Percentiles rank a stretch among this genome's conserved stretches.
phyloP scores from a whole-genome alignment of 2,888 invertebrate genomes.

The Zeuzera pyrina region DNA sequence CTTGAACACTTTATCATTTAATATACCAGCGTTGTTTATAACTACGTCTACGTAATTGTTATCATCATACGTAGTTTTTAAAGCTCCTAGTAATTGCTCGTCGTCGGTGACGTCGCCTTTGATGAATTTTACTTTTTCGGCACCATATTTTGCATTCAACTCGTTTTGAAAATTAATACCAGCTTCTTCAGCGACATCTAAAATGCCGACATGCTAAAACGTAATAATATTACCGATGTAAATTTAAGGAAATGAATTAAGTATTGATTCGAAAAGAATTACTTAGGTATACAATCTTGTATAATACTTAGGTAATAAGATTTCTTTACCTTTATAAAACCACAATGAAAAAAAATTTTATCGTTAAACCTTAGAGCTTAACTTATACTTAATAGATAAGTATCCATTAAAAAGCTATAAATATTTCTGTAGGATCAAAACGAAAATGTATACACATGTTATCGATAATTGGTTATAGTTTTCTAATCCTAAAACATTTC shows the following conservation, averaged over 20 bases:
- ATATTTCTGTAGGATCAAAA: too few species aligned
- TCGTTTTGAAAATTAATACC: constrained; percentile 6
- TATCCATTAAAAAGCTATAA: too few species aligned
- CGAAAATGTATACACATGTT: too few species aligned
- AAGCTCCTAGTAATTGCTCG: constrained; percentile 6
- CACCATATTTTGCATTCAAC: constrained; percentile 8
- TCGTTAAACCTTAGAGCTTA: neutral
- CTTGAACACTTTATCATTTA: constrained; percentile 12
- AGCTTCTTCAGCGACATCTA: constrained; percentile 9
- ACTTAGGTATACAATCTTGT: neutral
- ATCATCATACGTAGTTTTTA: constrained; percentile 4
- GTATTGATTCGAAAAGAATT: neutral
- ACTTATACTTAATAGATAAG: too few species aligned
- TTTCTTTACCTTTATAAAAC: too few species aligned
- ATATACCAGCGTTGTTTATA: constrained; percentile 12
- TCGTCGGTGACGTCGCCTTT: constrained; percentile 12
- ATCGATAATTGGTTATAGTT: too few species aligned
- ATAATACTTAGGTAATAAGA: too few species aligned
- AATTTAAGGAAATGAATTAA: neutral
- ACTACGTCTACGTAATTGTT: constrained; percentile 9
- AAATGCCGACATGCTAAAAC: constrained; percentile 8
- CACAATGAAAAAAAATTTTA: constrained; percentile 1
- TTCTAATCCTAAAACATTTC: too few species aligned
- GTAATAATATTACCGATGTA: too few species aligned
- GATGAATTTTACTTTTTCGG: constrained; percentile 5